phyloP scores from a whole-genome alignment of 1,140 invertebrate genomes.

The Drosophila yakuba region DNA sequence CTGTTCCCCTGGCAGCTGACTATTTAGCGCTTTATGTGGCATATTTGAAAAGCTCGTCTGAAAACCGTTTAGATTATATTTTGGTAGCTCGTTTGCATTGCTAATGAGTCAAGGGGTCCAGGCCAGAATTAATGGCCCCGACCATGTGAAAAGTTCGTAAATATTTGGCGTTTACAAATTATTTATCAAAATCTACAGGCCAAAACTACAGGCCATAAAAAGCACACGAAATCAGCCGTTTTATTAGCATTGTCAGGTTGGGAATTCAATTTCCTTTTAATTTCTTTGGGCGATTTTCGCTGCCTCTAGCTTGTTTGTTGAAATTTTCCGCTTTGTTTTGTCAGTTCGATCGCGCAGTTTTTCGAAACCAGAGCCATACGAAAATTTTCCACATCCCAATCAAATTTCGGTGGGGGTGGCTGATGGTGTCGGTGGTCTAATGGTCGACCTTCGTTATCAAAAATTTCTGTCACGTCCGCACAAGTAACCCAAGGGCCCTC shows the following conservation, averaged over 20 bases:
- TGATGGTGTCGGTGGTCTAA: no score
- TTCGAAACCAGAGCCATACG: conserved; percentile 35
- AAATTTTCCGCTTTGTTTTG: conserved; percentile 64
- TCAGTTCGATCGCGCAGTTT: conserved; percentile 60
- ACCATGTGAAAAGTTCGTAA: conserved; percentile 57
- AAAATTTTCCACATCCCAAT: conserved; percentile 36
- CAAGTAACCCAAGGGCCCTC: conserved; percentile 43
- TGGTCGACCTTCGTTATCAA: conserved; percentile 42
- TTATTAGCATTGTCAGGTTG: conserved; percentile 17
- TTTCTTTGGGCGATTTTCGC: neutral
- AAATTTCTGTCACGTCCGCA: conserved; percentile 46
- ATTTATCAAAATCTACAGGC: conserved; percentile 38
- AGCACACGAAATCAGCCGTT: conserved; percentile 16
- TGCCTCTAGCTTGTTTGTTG: conserved; percentile 1
- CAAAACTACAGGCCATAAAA: conserved; percentile 24
- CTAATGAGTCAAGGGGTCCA: conserved; percentile 39
- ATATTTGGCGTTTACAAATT: conserved; percentile 45
- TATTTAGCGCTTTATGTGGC: conserved; percentile 45
- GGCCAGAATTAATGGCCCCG: conserved; percentile 26
- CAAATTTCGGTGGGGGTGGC: neutral
- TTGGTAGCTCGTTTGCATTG: conserved; percentile 55
- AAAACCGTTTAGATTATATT: conserved; percentile 30
- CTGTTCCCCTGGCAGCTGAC: conserved; percentile 35
- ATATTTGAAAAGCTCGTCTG: conserved; percentile 44
- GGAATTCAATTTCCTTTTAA: conserved; percentile 11